Conservation (phyloP, 2,113 vertebrate species). For the Gracilinanus agilis region DNA sequence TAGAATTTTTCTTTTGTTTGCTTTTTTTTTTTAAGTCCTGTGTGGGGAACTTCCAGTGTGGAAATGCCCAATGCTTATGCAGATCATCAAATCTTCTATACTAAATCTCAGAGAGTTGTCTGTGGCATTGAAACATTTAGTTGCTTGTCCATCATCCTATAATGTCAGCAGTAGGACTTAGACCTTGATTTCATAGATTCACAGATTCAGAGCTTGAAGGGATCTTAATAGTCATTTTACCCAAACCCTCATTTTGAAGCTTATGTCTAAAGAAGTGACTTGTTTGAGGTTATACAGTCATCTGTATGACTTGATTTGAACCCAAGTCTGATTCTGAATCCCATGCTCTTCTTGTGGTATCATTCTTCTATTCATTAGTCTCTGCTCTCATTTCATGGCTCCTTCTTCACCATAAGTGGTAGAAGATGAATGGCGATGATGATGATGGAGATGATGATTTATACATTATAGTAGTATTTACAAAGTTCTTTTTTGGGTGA, state of each 20-base stretch:
- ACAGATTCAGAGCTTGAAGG: background rate
- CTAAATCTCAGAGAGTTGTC: background rate
- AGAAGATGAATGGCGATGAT: background rate
- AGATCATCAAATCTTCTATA: background rate
- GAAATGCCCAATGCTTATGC: background rate
- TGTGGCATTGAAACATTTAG: background rate
- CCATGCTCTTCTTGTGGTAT: background rate
- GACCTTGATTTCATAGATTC: background rate
- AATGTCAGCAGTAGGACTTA: background rate
- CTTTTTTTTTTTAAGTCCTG: background rate
- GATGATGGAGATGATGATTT: background rate
- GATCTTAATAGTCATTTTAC: background rate
- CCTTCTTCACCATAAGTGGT: background rate
- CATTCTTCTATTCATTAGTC: background rate
- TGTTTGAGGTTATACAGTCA: background rate
- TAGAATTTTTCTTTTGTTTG: background rate
- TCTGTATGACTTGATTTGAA: background rate
- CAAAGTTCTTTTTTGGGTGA: constrained; percentile 6
- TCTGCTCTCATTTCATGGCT: background rate
- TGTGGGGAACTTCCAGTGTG: background rate
- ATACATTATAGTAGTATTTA: background rate
- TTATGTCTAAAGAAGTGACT: background rate
- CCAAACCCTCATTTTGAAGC: background rate
- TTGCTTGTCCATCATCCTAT: background rate
- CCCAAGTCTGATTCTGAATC: background rate